Conservation (phyloP, 2,888 invertebrate species). For the Cinara cedri region DNA sequence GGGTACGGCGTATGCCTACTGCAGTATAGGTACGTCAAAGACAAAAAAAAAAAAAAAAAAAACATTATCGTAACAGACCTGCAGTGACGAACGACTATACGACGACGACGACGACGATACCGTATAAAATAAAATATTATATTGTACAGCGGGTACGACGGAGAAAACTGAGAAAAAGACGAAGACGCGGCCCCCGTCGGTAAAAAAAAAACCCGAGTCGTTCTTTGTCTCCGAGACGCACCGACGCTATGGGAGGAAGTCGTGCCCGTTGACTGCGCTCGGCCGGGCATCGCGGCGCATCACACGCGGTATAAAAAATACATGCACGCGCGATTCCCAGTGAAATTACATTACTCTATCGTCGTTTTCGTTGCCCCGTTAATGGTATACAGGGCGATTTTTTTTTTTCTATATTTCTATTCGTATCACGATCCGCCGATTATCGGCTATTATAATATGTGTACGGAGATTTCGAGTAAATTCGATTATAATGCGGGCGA, state of each 20-base stretch:
- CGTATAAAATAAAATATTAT: not conserved
- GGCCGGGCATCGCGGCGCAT: not conserved
- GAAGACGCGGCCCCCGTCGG: not conserved
- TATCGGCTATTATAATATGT: no score
- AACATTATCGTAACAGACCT: no score
- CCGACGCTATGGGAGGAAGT: slow-evolving; percentile 36
- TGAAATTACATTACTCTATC: slow-evolving; percentile 14
- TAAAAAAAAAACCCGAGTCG: not conserved
- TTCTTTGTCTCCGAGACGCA: slow-evolving; percentile 50
- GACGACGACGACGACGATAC: not conserved
- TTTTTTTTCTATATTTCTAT: no score
- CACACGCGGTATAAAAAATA: not conserved
- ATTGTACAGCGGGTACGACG: not conserved
- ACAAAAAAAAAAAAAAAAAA: slow-evolving; percentile 10
- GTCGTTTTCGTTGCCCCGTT: not conserved
- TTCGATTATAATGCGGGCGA: no score
- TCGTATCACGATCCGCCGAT: no score
- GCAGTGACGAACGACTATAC: no score
- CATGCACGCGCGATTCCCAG: not conserved
- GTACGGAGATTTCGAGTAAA: no score
- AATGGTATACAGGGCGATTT: no score
- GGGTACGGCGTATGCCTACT: no score
- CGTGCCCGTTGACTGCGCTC: slow-evolving; percentile 50
- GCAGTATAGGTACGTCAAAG: no score
- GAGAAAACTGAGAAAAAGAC: not conserved